These are phyloP conservation scores for Dunckerocampus dactyliophorus DNA, from an alignment of 2,113 vertebrate species.

Conservation along the genomic window DNA sequence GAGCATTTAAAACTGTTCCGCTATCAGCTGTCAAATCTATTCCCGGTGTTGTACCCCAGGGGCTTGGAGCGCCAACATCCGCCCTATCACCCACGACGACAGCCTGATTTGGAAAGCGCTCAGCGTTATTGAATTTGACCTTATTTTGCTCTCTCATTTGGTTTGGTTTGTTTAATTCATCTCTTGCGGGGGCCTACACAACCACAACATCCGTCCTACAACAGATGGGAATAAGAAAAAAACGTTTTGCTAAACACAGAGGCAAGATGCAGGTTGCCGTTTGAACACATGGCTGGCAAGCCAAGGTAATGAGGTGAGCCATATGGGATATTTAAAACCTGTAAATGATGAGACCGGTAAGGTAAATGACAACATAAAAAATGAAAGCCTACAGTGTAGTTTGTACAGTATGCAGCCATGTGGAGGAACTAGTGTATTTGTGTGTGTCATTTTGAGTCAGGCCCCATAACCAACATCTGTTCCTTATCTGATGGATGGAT, in stretches of 20 bases:
- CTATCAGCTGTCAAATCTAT: slow-evolving; percentile 28
- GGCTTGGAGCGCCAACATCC: slow-evolving; percentile 24
- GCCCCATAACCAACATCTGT: slow-evolving; percentile 47
- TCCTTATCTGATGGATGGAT: slow-evolving; percentile 59
- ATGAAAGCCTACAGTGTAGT: slow-evolving; percentile 17
- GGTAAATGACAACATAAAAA: slow-evolving; percentile 24
- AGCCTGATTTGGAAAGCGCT: slow-evolving; percentile 17
- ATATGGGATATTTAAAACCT: slow-evolving; percentile 47
- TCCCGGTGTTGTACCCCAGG: slow-evolving; percentile 3
- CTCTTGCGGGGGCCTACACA: slow-evolving; percentile 29
- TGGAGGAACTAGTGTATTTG: slow-evolving; percentile 18
- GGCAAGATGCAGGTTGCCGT: slow-evolving; percentile 27
- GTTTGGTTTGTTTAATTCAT: slow-evolving; percentile 38
- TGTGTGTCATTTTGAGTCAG: slow-evolving; percentile 33
- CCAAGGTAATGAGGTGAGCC: slow-evolving; percentile 34
- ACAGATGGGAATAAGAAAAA: slow-evolving; percentile 15
- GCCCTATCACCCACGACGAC: slow-evolving; percentile 24
- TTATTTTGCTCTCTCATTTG: slow-evolving; percentile 36
- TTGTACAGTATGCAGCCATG: neutral
- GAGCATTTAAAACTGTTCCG: slow-evolving; percentile 7
- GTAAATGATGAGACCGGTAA: slow-evolving; percentile 26
- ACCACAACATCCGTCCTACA: slow-evolving; percentile 43
- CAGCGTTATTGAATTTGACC: slow-evolving; percentile 34
- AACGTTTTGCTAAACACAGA: slow-evolving; percentile 22
- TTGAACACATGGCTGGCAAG: slow-evolving; percentile 29